These are phyloP conservation scores for Papilio demoleus DNA, from an alignment of 2,888 invertebrate genomes.

Conservation along the genomic window DNA sequence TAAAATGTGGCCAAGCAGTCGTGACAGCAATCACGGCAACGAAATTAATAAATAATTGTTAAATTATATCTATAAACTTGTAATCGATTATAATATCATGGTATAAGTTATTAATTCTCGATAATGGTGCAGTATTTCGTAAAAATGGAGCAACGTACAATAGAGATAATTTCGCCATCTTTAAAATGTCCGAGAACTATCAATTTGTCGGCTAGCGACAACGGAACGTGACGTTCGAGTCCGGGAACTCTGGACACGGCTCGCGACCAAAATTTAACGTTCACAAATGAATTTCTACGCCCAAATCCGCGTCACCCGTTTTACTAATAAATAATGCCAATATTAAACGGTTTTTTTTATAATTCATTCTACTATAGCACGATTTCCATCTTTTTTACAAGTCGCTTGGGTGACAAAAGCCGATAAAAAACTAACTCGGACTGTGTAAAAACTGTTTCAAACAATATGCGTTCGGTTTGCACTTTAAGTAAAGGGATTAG, in stretches of 20 bases:
- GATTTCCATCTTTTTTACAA: slow-evolving; percentile 77
- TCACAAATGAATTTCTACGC: slow-evolving; percentile 70
- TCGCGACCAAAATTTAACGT: slow-evolving; percentile 60
- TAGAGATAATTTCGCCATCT: slow-evolving; percentile 23
- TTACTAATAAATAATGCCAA: too few relatives aligned
- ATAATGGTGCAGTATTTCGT: neutral
- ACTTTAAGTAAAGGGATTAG: slow-evolving; percentile 52
- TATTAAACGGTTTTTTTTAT: slow-evolving; percentile 70
- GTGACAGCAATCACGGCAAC: too few relatives aligned
- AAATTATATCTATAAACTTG: too few relatives aligned
- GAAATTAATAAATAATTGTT: too few relatives aligned
- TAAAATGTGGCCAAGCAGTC: too few relatives aligned
- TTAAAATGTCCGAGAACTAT: slow-evolving; percentile 51
- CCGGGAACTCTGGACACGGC: slow-evolving; percentile 44
- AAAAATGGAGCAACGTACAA: slow-evolving; percentile 23
- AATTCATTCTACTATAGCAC: slow-evolving; percentile 58
- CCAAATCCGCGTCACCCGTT: slow-evolving; percentile 66
- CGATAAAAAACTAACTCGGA: slow-evolving; percentile 56
- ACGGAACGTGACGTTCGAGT: slow-evolving; percentile 29
- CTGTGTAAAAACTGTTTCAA: slow-evolving; percentile 47
- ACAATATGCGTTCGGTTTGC: slow-evolving; percentile 44
- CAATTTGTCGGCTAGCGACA: slow-evolving; percentile 47
- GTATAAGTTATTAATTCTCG: too few relatives aligned
- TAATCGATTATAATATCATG: too few relatives aligned
- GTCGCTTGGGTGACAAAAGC: slow-evolving; percentile 75